Evolutionary conservation across 2,888 invertebrate species (phyloP), one percentile per base, ranked within the genome.

Genomic region (Eupeodes latifasciatus): DNA sequence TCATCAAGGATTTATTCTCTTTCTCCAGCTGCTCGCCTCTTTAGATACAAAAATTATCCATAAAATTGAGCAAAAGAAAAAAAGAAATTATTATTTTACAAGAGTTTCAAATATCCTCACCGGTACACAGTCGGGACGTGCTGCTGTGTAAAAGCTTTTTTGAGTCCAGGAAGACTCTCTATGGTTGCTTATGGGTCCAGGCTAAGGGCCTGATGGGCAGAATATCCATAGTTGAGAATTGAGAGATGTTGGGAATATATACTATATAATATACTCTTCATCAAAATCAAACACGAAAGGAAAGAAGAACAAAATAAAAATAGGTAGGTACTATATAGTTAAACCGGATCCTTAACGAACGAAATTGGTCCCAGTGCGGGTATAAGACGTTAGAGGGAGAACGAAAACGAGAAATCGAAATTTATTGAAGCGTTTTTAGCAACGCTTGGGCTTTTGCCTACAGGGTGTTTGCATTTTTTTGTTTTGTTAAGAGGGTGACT

Each of bases 311-410:
- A 49, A 19, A 40, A 10, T 53, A 75, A 78, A 61, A n/a, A 40
- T 5, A 9, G 4, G 27, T 27, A 27, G 3, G 3, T 27, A 27
- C 27, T 27, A 3, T 27, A 2, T 27, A 40, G 40, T 34, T 67
- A 40, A 79, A 72, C 53, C 44, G 55, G 62, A 78, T 78, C 72
- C 85, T 88, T 88, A 88, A 88, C 85, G 88, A 88, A 85, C 77
- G 19, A 81, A 84, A 88, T 88, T 85, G 88, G 85, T 85, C 88
- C 78, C 85, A 74, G 67, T 69, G 85, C 74, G 81, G 85, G 40
- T 40, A 40, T 40, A 40, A 40, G 27, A 27, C 27, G 27, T 27
- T 27, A 27, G 27, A 27, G 27, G 40, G 40, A 40, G 77, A 40
- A 67, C 47, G 51, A 69, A 34, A 36, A 44, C 27, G 78, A 78